Conservation (phyloP, 2,888 invertebrate species). For the Sepiola atlantica region DNA sequence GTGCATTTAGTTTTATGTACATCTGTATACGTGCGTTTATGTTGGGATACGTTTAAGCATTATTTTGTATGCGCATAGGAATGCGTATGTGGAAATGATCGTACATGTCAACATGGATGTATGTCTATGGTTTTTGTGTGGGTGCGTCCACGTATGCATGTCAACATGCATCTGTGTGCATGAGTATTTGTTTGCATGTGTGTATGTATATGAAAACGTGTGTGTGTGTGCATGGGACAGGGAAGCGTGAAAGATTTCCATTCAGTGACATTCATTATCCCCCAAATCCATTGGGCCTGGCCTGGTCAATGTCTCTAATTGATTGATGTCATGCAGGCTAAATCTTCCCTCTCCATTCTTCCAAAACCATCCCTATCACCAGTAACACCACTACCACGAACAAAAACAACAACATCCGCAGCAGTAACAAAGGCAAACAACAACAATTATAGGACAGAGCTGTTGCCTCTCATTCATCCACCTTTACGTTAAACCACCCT, state of each 20-base stretch:
- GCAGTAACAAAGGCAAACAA: not conserved
- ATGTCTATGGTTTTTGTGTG: too few species aligned
- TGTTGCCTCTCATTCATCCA: not conserved
- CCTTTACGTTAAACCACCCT: not conserved
- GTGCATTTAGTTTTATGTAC: too few species aligned
- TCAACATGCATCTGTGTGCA: not conserved
- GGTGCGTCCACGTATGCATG: too few species aligned
- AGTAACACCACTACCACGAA: not conserved
- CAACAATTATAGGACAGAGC: not conserved
- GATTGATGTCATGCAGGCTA: not conserved
- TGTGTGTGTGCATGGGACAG: not conserved
- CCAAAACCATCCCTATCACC: not conserved
- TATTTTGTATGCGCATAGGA: too few species aligned
- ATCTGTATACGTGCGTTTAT: too few species aligned
- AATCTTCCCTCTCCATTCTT: not conserved
- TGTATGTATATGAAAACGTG: not conserved
- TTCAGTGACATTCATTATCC: conserved; percentile 32
- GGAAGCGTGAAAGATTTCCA: not conserved
- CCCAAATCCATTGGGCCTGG: conserved; percentile 22
- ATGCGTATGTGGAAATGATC: too few species aligned
- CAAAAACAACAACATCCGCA: not conserved
- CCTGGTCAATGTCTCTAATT: conserved; percentile 32
- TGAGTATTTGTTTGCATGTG: not conserved
- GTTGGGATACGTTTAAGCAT: too few species aligned
- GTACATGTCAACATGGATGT: too few species aligned